These are phyloP conservation scores for Tauraco hartlaubi DNA, from an alignment of 2,797 vertebrate species.

Conservation along the genomic window DNA sequence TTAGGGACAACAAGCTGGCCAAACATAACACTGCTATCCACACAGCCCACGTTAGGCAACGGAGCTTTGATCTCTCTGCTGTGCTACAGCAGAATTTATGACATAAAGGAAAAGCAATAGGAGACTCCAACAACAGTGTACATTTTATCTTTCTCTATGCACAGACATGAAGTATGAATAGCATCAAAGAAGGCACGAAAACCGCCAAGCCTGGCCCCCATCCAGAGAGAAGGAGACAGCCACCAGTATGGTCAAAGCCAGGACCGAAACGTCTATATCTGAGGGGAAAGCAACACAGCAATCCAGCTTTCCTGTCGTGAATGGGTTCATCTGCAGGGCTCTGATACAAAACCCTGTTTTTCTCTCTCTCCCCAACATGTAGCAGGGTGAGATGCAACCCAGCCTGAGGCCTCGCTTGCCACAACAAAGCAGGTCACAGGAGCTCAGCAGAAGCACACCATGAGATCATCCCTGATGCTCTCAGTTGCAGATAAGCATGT, in stretches of 20 bases:
- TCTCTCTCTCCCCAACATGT: not conserved
- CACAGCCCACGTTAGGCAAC: not conserved
- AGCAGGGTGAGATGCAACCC: not conserved
- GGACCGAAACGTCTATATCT: not conserved
- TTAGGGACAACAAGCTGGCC: constrained; percentile 5
- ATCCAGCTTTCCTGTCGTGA: not conserved
- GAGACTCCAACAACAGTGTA: constrained; percentile 23
- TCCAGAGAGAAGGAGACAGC: not conserved
- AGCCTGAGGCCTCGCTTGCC: not conserved
- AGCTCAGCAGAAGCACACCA: not conserved
- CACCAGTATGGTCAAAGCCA: not conserved
- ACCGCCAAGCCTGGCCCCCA: not conserved
- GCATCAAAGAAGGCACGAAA: constrained; percentile 36
- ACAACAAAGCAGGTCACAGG: not conserved
- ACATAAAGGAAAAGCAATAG: constrained; percentile 36
- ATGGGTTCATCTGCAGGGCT: not conserved
- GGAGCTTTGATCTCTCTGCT: not conserved
- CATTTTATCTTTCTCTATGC: constrained; percentile 36
- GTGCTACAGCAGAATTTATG: constrained; percentile 19
- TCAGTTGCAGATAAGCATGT: not conserved
- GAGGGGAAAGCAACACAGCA: not conserved
- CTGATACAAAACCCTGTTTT: not conserved
- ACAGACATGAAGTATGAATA: constrained; percentile 47
- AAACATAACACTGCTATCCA: constrained; percentile 32
- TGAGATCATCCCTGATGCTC: not conserved